A percentile compares a stretch with the other conserved stretches of the same genome.
Evolutionary conservation across 1,140 invertebrate genomes (phyloP).

Genomic region (Nautilus pompilius): DNA sequence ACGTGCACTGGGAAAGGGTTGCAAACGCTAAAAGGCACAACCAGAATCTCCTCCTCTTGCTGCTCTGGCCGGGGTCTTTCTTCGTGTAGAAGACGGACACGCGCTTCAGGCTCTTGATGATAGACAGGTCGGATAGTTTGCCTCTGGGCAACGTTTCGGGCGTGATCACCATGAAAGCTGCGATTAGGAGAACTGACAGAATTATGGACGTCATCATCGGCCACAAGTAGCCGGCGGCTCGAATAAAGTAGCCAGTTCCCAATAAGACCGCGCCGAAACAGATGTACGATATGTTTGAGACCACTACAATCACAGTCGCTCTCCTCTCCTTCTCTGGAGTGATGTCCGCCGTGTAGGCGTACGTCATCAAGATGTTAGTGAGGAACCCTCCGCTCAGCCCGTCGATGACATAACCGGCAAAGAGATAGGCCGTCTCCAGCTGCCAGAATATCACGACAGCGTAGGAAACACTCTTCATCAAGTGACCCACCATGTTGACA

Average conservation of each 20-base stretch:
- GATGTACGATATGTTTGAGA: slow-evolving; percentile 1
- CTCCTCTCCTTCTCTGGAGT: slow-evolving; percentile 8
- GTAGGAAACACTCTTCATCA: slow-evolving; percentile 5
- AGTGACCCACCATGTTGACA: not conserved
- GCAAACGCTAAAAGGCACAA: not conserved
- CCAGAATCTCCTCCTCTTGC: not conserved
- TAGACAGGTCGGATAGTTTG: not conserved
- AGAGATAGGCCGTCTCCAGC: not conserved
- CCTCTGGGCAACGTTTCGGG: slow-evolving; percentile 9
- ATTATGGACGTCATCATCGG: not conserved
- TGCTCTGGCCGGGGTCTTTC: not conserved
- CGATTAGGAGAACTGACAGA: not conserved
- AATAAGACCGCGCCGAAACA: slow-evolving; percentile 2
- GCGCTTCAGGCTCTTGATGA: not conserved
- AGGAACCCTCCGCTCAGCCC: slow-evolving; percentile 1
- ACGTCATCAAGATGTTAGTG: not conserved
- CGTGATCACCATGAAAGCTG: slow-evolving; percentile 9
- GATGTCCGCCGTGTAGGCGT: slow-evolving; percentile 10
- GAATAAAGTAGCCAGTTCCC: slow-evolving; percentile 10
- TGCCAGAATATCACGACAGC: slow-evolving; percentile 3
- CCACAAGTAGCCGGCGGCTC: slow-evolving; percentile 8
- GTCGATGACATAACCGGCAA: slow-evolving; percentile 8
- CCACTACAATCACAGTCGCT: slow-evolving; percentile 5
- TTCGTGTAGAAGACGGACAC: not conserved
- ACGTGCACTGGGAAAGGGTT: not conserved